Evolutionary conservation across 2,888 invertebrate genomes (phyloP), one percentile per base, ranked within the genome.

Genomic region (Arctia plantaginis): DNA sequence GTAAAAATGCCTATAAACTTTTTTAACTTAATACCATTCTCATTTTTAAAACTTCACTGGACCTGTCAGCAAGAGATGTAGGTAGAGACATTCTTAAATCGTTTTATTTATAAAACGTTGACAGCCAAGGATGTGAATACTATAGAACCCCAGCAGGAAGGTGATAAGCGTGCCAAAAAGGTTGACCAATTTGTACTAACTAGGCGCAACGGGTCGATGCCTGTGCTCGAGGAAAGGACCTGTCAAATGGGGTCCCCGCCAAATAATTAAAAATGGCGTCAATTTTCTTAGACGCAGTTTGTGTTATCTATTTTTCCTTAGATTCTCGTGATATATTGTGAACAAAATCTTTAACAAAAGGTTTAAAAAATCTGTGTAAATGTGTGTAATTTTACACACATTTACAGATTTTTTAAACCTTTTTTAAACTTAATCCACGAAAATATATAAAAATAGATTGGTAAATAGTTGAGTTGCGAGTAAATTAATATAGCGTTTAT

Each of bases 121-220:
- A n/a, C n/a, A 55, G n/a, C 23, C 3, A 27, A 27, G 59, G 27
- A n/a, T 27, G 27, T 27, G 27, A 1, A 59, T 27, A 59, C 59
- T 59, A 27, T 27, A 15, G 59, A 27, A 59, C 13, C 59, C 27
- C 15, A 27, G 27, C 27, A 27, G 27, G 1, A 59, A 59, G 55
- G 13, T 59, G 27, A 59, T 59, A 27, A 59, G 15, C 13, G 12
- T 27, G 27, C 4, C 59, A 27, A 59, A 15, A 59, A 59, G 59
- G 27, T 59, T 59, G 59, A 59, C 59, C 59, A 59, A 59, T 59
- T 59, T 59, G 15, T 59, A 59, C 27, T 27, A 59, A 59, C 59
- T 27, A 59, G 59, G 15, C 59, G 15, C 59, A 27, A 59, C 59
- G 15, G 6, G 59, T 55, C 55, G 55, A 23, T 59, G 27, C 7